These are phyloP conservation scores for Drosophila truncata DNA, from an alignment of 1,140 invertebrate genomes.

Conservation along the genomic window DNA sequence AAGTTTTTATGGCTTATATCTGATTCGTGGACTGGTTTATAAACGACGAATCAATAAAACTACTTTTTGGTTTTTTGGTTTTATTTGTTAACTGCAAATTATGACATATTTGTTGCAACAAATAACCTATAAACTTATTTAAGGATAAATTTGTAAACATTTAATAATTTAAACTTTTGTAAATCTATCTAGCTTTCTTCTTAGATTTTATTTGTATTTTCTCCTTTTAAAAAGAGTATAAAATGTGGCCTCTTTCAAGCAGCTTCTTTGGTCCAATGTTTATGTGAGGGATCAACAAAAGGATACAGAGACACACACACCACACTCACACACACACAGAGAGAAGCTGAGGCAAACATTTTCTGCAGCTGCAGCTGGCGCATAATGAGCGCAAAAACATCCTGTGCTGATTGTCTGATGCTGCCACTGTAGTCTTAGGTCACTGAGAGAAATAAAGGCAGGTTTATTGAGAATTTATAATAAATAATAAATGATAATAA, in stretches of 20 bases:
- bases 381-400: constrained; percentile 81
- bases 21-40: constrained; percentile 7
- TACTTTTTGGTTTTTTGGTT: neutral
- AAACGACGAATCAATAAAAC: constrained; percentile 1
- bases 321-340: constrained; percentile 22
- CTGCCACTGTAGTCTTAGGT: constrained; percentile 34
- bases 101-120: neutral
- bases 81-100: neutral
- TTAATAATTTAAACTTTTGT: no score
- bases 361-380: constrained; percentile 67
- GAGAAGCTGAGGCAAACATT: constrained; percentile 32
- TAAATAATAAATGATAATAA: no score
- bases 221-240: constrained; percentile 26
- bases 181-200: neutral
- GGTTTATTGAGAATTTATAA: neutral
- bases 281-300: constrained; percentile 69
- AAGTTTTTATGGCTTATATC: constrained; percentile 15
- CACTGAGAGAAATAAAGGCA: neutral
- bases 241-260: constrained; percentile 25
- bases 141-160: no score
- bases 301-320: constrained; percentile 34
- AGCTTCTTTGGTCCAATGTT: constrained; percentile 56
- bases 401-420: constrained; percentile 69
- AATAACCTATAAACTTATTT: neutral
- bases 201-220: neutral